These are phyloP conservation scores for Phalacrocorax carbo DNA, from an alignment of 2,113 vertebrate genomes.

Conservation along the genomic window DNA sequence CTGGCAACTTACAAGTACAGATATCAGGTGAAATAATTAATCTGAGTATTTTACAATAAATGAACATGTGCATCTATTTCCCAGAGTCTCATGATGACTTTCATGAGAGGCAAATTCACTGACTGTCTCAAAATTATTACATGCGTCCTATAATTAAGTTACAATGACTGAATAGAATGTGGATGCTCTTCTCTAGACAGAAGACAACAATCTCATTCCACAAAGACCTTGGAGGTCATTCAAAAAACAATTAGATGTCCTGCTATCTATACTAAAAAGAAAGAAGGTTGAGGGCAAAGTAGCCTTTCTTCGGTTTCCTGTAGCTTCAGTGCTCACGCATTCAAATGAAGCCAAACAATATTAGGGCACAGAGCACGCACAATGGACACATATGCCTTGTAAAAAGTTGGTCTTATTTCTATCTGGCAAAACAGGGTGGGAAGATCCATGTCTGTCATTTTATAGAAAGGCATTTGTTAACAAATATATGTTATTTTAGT, in stretches of 20 bases:
- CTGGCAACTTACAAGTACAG: conserved; percentile 71
- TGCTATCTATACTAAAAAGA: conserved; percentile 64
- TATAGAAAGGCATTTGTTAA: not conserved
- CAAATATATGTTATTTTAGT: not conserved
- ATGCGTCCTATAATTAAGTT: conserved; percentile 82
- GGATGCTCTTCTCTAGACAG: conserved; percentile 70
- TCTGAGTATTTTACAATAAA: conserved; percentile 77
- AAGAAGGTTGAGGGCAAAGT: conserved; percentile 43
- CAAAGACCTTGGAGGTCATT: conserved; percentile 77
- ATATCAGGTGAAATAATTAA: conserved; percentile 81
- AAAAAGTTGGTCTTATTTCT: conserved; percentile 24
- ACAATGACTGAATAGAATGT: conserved; percentile 76
- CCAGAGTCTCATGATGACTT: conserved; percentile 72
- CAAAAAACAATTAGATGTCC: conserved; percentile 79
- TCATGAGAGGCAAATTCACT: conserved; percentile 74
- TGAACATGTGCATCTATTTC: conserved; percentile 78
- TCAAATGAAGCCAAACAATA: conserved; percentile 60
- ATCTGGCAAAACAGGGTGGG: not conserved
- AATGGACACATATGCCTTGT: not conserved
- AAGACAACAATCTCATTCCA: conserved; percentile 81
- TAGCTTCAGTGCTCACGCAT: conserved; percentile 30
- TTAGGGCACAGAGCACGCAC: conserved; percentile 17
- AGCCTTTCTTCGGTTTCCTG: conserved; percentile 42
- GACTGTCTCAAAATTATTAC: conserved; percentile 80
- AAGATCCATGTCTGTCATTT: not conserved